phyloP scores from a whole-genome alignment of 2,113 vertebrate species.

The Onychostruthus taczanowskii region DNA sequence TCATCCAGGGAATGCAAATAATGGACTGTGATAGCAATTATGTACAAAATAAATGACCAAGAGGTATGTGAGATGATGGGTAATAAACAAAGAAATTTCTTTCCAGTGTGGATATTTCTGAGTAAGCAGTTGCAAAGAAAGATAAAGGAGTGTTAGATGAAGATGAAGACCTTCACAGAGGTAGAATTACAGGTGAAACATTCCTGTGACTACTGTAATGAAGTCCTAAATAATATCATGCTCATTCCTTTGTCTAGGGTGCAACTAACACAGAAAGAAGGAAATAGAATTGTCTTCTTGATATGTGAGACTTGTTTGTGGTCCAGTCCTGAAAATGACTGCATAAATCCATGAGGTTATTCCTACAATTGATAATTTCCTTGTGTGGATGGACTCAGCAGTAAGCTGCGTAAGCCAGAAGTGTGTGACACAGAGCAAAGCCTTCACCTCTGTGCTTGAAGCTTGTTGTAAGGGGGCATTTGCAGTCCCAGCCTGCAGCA shows the following conservation, averaged over 20 bases:
- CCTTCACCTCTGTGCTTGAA: neutral
- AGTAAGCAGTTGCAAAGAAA: neutral
- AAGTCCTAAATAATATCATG: neutral
- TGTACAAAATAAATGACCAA: neutral
- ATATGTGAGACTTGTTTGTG: neutral
- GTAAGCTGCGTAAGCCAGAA: neutral
- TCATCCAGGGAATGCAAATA: neutral
- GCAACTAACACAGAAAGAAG: neutral
- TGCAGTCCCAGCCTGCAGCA: neutral
- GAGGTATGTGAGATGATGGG: neutral
- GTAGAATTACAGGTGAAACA: neutral
- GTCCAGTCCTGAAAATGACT: neutral
- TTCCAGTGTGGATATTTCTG: neutral
- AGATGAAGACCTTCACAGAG: neutral
- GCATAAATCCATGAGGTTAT: neutral
- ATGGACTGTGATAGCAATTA: neutral
- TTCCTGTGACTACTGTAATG: neutral
- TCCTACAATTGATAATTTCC: neutral
- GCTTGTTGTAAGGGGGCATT: accelerated
- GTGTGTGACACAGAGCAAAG: neutral
- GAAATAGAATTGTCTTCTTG: neutral
- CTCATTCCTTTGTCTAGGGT: neutral
- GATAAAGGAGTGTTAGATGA: neutral
- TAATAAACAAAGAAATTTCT: neutral
- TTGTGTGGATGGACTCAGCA: neutral